Evolutionary conservation across 2,113 vertebrate genomes (phyloP), one percentile per base, ranked within the genome.

Genomic region (Mirounga angustirostris): DNA sequence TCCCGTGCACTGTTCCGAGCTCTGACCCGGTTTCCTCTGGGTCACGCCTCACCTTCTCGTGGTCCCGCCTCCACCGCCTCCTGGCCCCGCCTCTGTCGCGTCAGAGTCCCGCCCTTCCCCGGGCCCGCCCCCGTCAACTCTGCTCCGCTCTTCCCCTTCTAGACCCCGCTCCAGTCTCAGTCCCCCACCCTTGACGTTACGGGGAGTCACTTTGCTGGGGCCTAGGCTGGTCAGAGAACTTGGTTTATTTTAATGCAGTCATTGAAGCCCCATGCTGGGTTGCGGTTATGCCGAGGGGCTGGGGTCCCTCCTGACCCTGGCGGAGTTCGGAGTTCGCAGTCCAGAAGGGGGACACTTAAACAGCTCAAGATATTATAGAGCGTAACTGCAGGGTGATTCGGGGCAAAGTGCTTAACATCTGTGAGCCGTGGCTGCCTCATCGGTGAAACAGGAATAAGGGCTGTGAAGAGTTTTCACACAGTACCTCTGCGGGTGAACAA

Each of bases 121-220:
- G 3, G 10, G 28, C 40, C 24, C 1, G 0, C 9, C 8, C 43
- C 21, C 0, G 46, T 71, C 58, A 21, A 22, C 11, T 79, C 14
- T 5, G 33, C 40, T 59, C 74, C 10, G 4, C 36, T 19, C 18
- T 46, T 33, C 7, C 24, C n/a, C 6, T n/a, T 88, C 50, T 52
- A 40, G 50, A 36, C 46, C 33, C 19, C 1, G 50, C 40, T 14
- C 11, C 26, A 36, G 22, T 30, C 43, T 58, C 58, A 15, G 19
- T 67, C 36, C 73, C 52, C 15, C 21, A 8, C 16, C 8, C 4
- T 11, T 46, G 71, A 30, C 52, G 3, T 52, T 54, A 24, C 15
- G 1, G 30, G 63, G 61, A 69, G 54, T 54, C 85, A 18, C 65
- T 73, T 43, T 61, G 54, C 54, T 59, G 59, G 56, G 28, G 18